Percentiles rank a stretch among this genome's conserved stretches.
Conservation (phyloP, 23 tunicate species). For the Diplosoma virens region DNA sequence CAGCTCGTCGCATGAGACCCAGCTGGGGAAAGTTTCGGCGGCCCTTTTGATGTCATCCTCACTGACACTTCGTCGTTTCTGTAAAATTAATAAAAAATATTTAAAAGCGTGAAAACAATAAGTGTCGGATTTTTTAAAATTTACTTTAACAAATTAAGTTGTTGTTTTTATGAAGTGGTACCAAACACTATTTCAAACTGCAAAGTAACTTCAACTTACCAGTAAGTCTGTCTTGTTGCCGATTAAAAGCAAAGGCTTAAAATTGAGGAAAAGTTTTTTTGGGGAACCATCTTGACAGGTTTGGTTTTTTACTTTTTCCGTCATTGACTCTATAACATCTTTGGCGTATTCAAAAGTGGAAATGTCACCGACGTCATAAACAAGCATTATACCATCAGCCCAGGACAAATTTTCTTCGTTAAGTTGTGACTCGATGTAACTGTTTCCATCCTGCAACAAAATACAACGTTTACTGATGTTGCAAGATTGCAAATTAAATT, state of each 20-base stretch:
- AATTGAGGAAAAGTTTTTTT: background rate
- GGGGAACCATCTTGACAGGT: background rate
- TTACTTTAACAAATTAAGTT: too few species aligned
- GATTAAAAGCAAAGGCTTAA: slow-evolving; percentile 25
- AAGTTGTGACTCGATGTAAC: background rate
- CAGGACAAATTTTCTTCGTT: slow-evolving; percentile 29
- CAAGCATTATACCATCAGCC: slow-evolving; percentile 49
- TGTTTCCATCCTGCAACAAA: slow-evolving; percentile 1
- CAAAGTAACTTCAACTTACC: slow-evolving; percentile 44
- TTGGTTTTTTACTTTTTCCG: background rate
- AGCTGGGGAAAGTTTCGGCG: background rate
- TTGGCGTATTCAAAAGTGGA: slow-evolving; percentile 19
- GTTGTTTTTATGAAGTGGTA: too few species aligned
- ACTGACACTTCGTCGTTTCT: slow-evolving; percentile 28
- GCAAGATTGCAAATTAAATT: too few species aligned
- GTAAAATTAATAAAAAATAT: background rate
- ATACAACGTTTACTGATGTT: too few species aligned
- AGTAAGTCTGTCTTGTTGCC: slow-evolving; percentile 45
- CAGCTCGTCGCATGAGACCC: slow-evolving; percentile 26
- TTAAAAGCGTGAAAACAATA: too few species aligned
- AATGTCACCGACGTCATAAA: slow-evolving; percentile 37
- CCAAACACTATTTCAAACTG: too few species aligned
- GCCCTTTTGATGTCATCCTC: slow-evolving; percentile 15
- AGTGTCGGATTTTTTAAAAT: too few species aligned
- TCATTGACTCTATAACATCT: slow-evolving; percentile 11